These are phyloP conservation scores for Chromoteleia sp. DNA, from an alignment of 2,888 invertebrate species.

Conservation along the genomic window DNA sequence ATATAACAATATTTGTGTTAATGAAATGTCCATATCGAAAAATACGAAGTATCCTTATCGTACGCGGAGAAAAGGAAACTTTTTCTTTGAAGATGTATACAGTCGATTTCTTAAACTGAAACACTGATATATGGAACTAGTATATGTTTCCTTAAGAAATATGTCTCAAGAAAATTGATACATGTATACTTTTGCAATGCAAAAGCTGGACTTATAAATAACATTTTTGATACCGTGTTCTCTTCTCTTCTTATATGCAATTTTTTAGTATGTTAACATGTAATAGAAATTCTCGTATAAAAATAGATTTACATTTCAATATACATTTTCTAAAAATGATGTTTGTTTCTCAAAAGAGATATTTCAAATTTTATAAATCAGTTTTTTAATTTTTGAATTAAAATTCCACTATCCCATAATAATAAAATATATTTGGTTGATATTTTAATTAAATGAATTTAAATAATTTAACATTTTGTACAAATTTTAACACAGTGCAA, in stretches of 20 bases:
- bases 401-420: too few species aligned
- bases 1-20: background rate
- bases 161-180: slow-evolving; percentile 29
- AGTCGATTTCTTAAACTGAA: slow-evolving; percentile 34
- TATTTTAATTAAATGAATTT: too few species aligned
- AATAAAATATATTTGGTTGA: too few species aligned
- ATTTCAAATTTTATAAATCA: too few species aligned
- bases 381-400: too few species aligned
- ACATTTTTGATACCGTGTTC: slow-evolving; percentile 10
- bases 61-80: slow-evolving; percentile 7
- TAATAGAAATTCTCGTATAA: slow-evolving; percentile 1
- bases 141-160: slow-evolving; percentile 19
- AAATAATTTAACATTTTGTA: too few species aligned
- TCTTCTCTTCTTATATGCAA: background rate
- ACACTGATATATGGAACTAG: slow-evolving; percentile 22
- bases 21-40: background rate
- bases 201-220: slow-evolving; percentile 23
- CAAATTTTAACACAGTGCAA: too few species aligned
- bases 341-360: background rate
- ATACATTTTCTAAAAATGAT: background rate
- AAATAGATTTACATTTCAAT: slow-evolving; percentile 21
- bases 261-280: background rate
- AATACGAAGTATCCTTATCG: background rate
- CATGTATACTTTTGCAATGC: slow-evolving; percentile 1
- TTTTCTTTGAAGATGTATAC: slow-evolving; percentile 6